Base-by-base conservation (phyloP, 1,140 invertebrate genomes). In the Gryllus bimaculatus region DNA sequence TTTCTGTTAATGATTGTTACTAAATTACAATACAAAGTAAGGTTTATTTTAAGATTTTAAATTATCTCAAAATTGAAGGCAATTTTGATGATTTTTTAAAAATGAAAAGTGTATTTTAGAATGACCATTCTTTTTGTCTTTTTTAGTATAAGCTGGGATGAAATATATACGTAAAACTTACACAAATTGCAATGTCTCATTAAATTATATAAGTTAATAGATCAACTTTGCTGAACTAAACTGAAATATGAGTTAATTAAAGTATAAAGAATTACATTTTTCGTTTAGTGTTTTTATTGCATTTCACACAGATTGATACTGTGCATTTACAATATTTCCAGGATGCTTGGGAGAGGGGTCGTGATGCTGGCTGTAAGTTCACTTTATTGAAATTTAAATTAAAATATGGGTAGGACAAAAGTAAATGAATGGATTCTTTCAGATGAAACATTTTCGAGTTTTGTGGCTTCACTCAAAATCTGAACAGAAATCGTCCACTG, bases 341-440 rank as follows among this genome's bases (percentile, higher is more conserved):
- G 89, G 80, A 87, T 89, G 84, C 83, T 88, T 80, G 88, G 88
- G 73, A 82, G 85, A 79, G 85, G n/a, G n/a, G 84, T 18, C 82
- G 83, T 78, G 87, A 88, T 81, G 88, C 88, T 79, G n/a, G 86
- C 88, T 12, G 88, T 88, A 84, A 88, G 86, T 86, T 81, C 78
- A 76, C n/a, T 73, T 73, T 73, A 73, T 73, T 15, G 3, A 15
- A 20, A 75, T 21, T n/a, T n/a, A 3, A 10, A 47, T 0, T 48
- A 12, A 47, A n/a, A 18, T 47, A 48, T 74, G 73, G 0, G n/a
- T 18, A 20, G 8, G 15, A 8, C 8, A 74, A 8, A 12, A 20
- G 15, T 74, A 74, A 18, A 75, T 21, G 1, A 75, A 75, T 10
- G 26, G 21, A 80, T 79, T 78, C 20, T 85, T 86, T 13, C 80